Conservation (phyloP, 1,140 invertebrate species). For the Drosophila sp. region DNA sequence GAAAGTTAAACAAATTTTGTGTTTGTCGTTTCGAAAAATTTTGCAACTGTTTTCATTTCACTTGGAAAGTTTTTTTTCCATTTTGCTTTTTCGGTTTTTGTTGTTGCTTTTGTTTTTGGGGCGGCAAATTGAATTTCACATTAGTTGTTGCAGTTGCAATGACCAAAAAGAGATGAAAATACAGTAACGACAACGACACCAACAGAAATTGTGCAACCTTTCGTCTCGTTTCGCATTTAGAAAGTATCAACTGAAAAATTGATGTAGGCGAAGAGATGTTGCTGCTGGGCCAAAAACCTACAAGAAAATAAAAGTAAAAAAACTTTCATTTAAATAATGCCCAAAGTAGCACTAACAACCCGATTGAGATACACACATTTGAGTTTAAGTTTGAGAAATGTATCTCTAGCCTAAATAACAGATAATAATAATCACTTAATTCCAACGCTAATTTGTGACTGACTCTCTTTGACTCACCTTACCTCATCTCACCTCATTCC, state of each 20-base stretch:
- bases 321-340: slow-evolving; percentile 71
- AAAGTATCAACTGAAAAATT: slow-evolving; percentile 44
- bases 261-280: slow-evolving; percentile 27
- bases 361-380: slow-evolving; percentile 45
- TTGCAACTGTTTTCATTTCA: slow-evolving; percentile 59
- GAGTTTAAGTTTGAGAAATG: slow-evolving; percentile 28
- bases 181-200: slow-evolving; percentile 14
- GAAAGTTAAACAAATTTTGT: slow-evolving; percentile 76
- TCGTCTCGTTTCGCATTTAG: slow-evolving; percentile 43
- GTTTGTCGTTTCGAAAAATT: slow-evolving; percentile 65
- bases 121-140: slow-evolving; percentile 58
- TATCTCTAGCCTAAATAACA: slow-evolving; percentile 28
- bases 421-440: slow-evolving; percentile 80
- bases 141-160: slow-evolving; percentile 61
- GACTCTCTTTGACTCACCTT: slow-evolving; percentile 19
- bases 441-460: slow-evolving; percentile 71
- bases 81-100: slow-evolving; percentile 17
- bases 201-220: slow-evolving; percentile 63
- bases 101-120: slow-evolving; percentile 35
- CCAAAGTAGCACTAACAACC: slow-evolving; percentile 48
- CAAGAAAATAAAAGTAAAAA: neutral
- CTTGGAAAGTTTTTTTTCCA: slow-evolving; percentile 66
- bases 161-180: slow-evolving; percentile 24
- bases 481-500: neutral
- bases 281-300: slow-evolving; percentile 15